Evolutionary conservation across 2,113 vertebrate genomes (phyloP).

Genomic region (Sceloporus tristichus): DNA sequence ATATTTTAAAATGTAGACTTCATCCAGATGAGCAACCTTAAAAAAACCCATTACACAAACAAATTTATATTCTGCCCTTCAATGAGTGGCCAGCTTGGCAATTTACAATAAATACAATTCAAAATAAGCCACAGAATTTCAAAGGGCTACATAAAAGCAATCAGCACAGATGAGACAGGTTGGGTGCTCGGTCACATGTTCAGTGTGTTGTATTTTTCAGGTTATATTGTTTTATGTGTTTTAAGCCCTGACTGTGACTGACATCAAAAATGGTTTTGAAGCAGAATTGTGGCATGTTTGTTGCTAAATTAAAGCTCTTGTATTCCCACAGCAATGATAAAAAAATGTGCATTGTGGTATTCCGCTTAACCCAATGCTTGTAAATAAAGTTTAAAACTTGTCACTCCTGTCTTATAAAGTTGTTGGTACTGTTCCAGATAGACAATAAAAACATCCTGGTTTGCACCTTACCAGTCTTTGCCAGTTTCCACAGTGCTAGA

Average conservation of each 20-base stretch:
- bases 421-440: neutral
- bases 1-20: too few relatives aligned
- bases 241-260: neutral
- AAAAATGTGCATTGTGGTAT: neutral
- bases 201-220: neutral
- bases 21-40: too few relatives aligned
- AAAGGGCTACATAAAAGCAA: neutral
- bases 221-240: neutral
- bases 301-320: neutral
- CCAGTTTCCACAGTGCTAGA: neutral
- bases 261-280: neutral
- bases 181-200: neutral
- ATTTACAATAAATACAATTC: neutral
- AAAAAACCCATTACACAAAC: neutral
- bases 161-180: neutral
- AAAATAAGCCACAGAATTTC: neutral
- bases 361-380: neutral
- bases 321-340: neutral
- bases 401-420: neutral
- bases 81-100: neutral
- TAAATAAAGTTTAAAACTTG: constrained; percentile 12
- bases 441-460: constrained; percentile 5
- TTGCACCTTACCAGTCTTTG: constrained; percentile 11
- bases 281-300: neutral
- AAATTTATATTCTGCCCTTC: neutral